Base-by-base conservation (phyloP, 37 sponge, comb jelly and placozoan genomes). In the Agelas oroides region DNA sequence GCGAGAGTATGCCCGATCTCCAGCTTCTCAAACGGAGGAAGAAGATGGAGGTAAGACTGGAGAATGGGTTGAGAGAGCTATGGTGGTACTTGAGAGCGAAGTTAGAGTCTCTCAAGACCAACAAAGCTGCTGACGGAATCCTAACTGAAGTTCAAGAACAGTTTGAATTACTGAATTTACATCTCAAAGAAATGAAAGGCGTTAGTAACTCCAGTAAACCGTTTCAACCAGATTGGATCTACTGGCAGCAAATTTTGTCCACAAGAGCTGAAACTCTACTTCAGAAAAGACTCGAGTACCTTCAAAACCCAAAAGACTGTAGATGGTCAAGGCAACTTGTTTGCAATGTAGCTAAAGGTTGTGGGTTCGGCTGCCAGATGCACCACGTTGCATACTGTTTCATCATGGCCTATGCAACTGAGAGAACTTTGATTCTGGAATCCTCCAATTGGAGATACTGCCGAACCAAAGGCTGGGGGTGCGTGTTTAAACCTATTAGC, bases 331-430 rank as follows among this genome's bases (percentile, higher is more conserved):
- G 69, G 55, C 87, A 92, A 46, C 80, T 95, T 59, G 78, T 95
- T 13, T 95, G 95, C 38, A 21, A 66, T 15, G 37, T 95, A 20
- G 67, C 69, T 38, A 92, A 95, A 46, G 63, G 80, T 11, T 95
- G 95, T 64, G 95, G 95, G 11, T 95, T 89, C 82, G 95, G 95
- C 21, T 95, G 95, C 52, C 93, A 92, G 75, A 82, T 95, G 37
- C 95, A 95, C 66, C 95, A 95, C 41, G 73, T 86, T 6, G 75
- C 86, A 37, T 92, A 82, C 63, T 95, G 95, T 79, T 92, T 95
- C 61, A 80, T 85, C 1, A 23, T 92, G 25, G 95, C 95, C 16
- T 92, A 89, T 63, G 93, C 85, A 1, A 86, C 87, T 11, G 34
- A 80, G 64, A 78, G 95, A 14, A 92, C 90, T 0, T 66, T 95